Conservation (phyloP, 2,888 invertebrate species). For the Dasysyrphus albostriatus region DNA sequence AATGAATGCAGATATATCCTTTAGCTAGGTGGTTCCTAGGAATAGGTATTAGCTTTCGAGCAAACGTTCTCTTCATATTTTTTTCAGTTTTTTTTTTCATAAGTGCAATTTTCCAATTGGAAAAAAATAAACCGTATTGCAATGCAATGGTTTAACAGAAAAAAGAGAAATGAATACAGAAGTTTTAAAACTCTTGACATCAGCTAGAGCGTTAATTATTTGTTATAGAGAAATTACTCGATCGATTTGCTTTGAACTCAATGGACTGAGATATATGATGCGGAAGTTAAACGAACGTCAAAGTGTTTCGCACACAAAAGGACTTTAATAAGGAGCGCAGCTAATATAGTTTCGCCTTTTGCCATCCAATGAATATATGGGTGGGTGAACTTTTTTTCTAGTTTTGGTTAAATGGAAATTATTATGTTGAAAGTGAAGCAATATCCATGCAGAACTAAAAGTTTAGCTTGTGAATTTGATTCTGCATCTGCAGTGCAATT, state of each 20-base stretch:
- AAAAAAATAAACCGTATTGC: slow-evolving; percentile 35
- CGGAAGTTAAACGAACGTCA: slow-evolving; percentile 73
- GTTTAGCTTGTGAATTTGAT: slow-evolving; percentile 27
- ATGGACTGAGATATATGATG: slow-evolving; percentile 67
- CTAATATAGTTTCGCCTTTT: slow-evolving; percentile 26
- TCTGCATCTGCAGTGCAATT: slow-evolving; percentile 23
- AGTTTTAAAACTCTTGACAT: slow-evolving; percentile 67
- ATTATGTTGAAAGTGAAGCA: slow-evolving; percentile 65
- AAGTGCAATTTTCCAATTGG: slow-evolving; percentile 35
- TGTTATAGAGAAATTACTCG: slow-evolving; percentile 68
- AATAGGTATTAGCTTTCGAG: not conserved
- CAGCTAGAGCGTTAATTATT: slow-evolving; percentile 71
- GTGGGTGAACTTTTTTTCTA: slow-evolving; percentile 17
- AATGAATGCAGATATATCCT: slow-evolving; percentile 45
- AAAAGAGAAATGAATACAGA: slow-evolving; percentile 30
- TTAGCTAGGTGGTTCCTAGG: not conserved
- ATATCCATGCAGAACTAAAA: slow-evolving; percentile 46
- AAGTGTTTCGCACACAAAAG: slow-evolving; percentile 73
- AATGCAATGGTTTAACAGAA: too few species aligned
- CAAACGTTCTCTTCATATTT: slow-evolving; percentile 35
- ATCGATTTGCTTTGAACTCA: slow-evolving; percentile 75
- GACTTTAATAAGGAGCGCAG: slow-evolving; percentile 63
- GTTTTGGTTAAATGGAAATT: slow-evolving; percentile 25
- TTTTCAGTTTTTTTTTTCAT: slow-evolving; percentile 19
- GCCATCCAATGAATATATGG: slow-evolving; percentile 14